Evolutionary conservation across 2,888 invertebrate genomes (phyloP), one percentile per base, ranked within the genome.

Genomic region (Minunthozetes semirufus): DNA sequence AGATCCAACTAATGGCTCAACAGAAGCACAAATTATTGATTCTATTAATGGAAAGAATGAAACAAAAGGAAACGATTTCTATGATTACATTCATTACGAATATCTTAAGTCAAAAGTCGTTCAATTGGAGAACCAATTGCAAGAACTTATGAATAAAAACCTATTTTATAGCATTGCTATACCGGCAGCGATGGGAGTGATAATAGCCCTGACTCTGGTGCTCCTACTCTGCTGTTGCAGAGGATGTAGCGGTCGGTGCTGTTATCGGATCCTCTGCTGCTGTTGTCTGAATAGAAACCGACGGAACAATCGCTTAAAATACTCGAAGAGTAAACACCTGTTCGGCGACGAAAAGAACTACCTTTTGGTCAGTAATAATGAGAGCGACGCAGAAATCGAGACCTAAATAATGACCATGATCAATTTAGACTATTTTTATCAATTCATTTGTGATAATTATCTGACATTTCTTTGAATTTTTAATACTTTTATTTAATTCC

Each of bases 311-410:
- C 33, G 63, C 15, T 19, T 63, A 17, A 63, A 63, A 33, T 63
- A 63, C 27, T 33, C 63, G n/a, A 63, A 63, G 27, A 63, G 63
- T 63, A 63, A 63, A 11, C 38, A 63, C 11, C 38, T 63, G 19
- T 63, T 63, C 38, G 63, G 63, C 4, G 63, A 63, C 63, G 63
- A 63, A 63, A 63, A 38, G 27, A 63, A 63, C 25, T 63, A 63
- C 15, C 63, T 63, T 13, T 38, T 63, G 33, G 63, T 63, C 63
- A 33, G 38, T 33, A 63, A 33, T 38, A 63, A 63, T 38, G 63
- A 63, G n/a, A 63, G 63, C 63, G 63, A 63, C 38, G 27, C 29
- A 11, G 63, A 63, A 38, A 63, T 63, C 25, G 63, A 63, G 13
- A 25, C 59, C 3, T 59, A 59, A 27, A 59, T 3, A 13, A 5